Conservation (phyloP, 1,140 invertebrate genomes). For the Lucilia sericata region DNA sequence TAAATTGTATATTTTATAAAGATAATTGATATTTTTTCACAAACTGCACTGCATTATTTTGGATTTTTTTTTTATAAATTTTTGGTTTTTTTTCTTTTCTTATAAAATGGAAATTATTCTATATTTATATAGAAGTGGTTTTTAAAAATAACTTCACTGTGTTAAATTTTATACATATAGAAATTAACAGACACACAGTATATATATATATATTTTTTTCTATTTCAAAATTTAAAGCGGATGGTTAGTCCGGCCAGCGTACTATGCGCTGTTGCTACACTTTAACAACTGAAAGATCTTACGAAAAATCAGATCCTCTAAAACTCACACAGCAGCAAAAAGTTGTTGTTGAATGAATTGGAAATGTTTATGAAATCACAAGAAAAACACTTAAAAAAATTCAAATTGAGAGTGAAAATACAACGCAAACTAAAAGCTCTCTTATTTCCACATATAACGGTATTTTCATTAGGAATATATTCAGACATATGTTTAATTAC, state of each 20-base stretch:
- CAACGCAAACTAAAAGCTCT: background rate
- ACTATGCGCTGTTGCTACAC: conserved; percentile 45
- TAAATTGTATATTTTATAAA: conserved; percentile 4
- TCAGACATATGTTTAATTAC: background rate
- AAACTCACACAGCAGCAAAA: conserved; percentile 30
- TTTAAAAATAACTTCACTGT: conserved; percentile 49
- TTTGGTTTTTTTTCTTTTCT: background rate
- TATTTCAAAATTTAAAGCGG: conserved; percentile 5
- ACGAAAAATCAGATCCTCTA: conserved; percentile 27
- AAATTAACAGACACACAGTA: background rate
- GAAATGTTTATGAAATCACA: background rate
- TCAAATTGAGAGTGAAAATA: background rate
- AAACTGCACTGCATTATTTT: conserved; percentile 37
- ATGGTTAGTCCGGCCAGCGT: conserved; percentile 42
- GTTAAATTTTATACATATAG: background rate
- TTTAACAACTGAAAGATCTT: conserved; percentile 46
- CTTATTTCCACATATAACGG: conserved; percentile 15
- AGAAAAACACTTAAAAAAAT: background rate
- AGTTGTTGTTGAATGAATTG: background rate
- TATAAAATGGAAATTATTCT: conserved; percentile 16
- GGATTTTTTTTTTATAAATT: background rate
- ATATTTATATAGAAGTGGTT: conserved; percentile 13
- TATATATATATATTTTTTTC: conserved; percentile 28
- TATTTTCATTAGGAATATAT: background rate
- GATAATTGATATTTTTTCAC: background rate